Percentiles rank a stretch among this genome's conserved stretches.
Conservation (phyloP, 2,888 invertebrate species). For the Lydus trimaculatus region DNA sequence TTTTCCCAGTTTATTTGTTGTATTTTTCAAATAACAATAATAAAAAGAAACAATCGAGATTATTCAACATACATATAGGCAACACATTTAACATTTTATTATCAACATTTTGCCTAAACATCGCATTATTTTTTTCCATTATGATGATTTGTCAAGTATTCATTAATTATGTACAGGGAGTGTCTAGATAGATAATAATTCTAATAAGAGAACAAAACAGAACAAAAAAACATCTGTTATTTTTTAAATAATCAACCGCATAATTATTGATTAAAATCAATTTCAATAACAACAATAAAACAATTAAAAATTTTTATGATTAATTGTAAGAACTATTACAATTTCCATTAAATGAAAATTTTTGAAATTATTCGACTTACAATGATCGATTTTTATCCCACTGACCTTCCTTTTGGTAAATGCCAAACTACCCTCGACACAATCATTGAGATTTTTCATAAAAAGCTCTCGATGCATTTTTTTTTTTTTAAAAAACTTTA, state of each 20-base stretch:
- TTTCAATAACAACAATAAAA: not conserved
- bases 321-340: not conserved
- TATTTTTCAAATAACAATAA: not conserved
- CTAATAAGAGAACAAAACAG: too few species aligned
- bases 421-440: slow-evolving; percentile 39
- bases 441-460: slow-evolving; percentile 46
- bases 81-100: not conserved
- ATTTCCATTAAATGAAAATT: not conserved
- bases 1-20: not conserved
- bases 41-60: not conserved
- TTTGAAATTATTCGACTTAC: not conserved
- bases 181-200: not conserved
- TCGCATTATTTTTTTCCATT: not conserved
- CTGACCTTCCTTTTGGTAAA: slow-evolving; percentile 35
- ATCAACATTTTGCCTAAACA: not conserved
- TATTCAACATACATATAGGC: not conserved
- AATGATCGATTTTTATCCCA: slow-evolving; percentile 15
- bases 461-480: slow-evolving; percentile 47
- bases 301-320: not conserved
- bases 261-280: not conserved
- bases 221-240: not conserved
- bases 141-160: not conserved
- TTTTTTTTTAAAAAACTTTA: not conserved
- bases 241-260: not conserved
- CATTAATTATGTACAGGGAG: not conserved